Evolutionary conservation across 2,797 vertebrate species (phyloP).

Genomic region (Micropoecilia bifurca): DNA sequence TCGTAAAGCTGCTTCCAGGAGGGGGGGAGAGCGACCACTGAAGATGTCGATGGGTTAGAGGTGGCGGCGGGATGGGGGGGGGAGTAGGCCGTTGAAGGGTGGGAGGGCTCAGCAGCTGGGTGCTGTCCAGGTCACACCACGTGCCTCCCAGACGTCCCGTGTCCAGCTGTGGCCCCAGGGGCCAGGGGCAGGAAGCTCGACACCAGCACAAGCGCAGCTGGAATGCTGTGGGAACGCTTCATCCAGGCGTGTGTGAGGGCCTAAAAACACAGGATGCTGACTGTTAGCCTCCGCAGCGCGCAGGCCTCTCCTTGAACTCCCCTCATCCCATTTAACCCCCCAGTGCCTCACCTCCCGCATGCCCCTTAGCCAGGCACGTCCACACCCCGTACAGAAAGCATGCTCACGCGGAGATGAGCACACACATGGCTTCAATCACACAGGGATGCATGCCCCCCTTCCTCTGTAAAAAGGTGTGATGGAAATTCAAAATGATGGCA

Average conservation of each 20-base stretch:
- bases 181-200: slow-evolving; percentile 78
- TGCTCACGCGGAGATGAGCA: slow-evolving; percentile 20
- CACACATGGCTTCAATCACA: slow-evolving; percentile 25
- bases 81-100: slow-evolving; percentile 19
- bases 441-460: slow-evolving; percentile 59
- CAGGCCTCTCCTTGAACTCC: slow-evolving; percentile 62
- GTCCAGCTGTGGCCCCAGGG: slow-evolving; percentile 80
- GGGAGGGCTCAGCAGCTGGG: slow-evolving; percentile 69
- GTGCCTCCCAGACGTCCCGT: slow-evolving; percentile 77
- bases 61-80: neutral
- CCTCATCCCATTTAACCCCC: slow-evolving; percentile 38
- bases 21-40: slow-evolving; percentile 57
- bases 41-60: slow-evolving; percentile 52
- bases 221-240: slow-evolving; percentile 70
- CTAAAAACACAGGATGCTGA: slow-evolving; percentile 59
- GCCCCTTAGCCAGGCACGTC: slow-evolving; percentile 76
- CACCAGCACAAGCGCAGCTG: slow-evolving; percentile 70
- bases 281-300: slow-evolving; percentile 64
- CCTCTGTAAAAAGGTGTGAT: slow-evolving; percentile 82
- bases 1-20: slow-evolving; percentile 80
- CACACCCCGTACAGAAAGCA: slow-evolving; percentile 38
- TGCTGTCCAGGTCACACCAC: slow-evolving; percentile 77
- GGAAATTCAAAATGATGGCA: slow-evolving; percentile 86
- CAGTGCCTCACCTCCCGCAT: slow-evolving; percentile 64
- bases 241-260: slow-evolving; percentile 39